A percentile compares a stretch with the other conserved stretches of the same genome.
Conservation (phyloP, 2,888 invertebrate species). For the Poecilus cupreus region DNA sequence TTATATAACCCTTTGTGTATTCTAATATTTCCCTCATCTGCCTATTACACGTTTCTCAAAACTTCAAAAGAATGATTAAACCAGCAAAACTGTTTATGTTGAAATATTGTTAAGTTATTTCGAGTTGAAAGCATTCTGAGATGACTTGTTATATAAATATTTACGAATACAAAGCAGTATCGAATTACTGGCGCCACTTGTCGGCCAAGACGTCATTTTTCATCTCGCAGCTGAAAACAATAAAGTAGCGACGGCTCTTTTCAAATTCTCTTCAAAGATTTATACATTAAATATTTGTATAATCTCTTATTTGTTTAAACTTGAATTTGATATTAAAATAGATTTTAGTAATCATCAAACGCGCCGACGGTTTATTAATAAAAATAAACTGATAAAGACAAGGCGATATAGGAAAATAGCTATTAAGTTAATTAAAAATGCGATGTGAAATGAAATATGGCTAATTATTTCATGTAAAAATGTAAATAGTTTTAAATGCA, state of each 20-base stretch:
- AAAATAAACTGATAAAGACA: background rate
- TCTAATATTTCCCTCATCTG: background rate
- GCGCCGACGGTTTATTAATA: background rate
- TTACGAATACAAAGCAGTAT: conserved; percentile 25
- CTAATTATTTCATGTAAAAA: too few species aligned
- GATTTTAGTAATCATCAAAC: background rate
- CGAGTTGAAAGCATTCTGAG: background rate
- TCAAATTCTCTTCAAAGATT: background rate
- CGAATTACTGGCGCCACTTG: conserved; percentile 12
- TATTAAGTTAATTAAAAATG: too few species aligned
- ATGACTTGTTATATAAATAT: conserved; percentile 6
- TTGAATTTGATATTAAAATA: background rate
- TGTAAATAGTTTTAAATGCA: too few species aligned
- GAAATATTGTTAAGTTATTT: background rate
- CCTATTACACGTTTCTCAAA: background rate
- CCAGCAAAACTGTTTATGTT: background rate
- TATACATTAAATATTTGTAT: background rate
- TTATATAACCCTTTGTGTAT: background rate
- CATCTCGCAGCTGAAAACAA: background rate
- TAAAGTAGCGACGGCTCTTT: background rate
- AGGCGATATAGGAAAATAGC: too few species aligned
- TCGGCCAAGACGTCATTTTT: background rate
- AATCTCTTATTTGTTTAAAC: background rate
- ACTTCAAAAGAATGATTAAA: background rate
- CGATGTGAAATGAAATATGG: too few species aligned